Conservation (phyloP, 23 tunicate genomes). For the Ascidia mentula region DNA sequence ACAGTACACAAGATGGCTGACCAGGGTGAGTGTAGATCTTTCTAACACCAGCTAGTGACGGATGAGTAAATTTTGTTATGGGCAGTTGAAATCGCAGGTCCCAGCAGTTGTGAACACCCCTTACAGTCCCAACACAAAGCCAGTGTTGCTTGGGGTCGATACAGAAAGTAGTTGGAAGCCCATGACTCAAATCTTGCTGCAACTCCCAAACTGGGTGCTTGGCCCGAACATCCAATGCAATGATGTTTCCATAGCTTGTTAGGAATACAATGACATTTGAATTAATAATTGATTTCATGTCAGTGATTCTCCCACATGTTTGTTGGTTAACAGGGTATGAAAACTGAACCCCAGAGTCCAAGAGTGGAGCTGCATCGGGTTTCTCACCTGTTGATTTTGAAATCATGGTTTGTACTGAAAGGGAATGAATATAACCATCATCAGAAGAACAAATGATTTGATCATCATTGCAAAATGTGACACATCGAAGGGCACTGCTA, state of each 20-base stretch:
- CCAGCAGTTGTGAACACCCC: conserved; percentile 83
- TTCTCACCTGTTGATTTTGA: conserved; percentile 32
- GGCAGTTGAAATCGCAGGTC: conserved; percentile 88
- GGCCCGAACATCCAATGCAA: conserved; percentile 56
- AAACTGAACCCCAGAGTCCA: conserved; percentile 17
- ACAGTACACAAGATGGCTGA: conserved; percentile 61
- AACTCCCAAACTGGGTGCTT: conserved; percentile 48
- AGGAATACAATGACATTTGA: conserved; percentile 45
- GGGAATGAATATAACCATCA: conserved; percentile 47
- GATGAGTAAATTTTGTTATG: conserved; percentile 69
- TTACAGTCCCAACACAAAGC: conserved; percentile 79
- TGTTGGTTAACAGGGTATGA: conserved; percentile 27
- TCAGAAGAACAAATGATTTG: conserved; percentile 60
- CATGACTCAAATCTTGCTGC: conserved; percentile 62
- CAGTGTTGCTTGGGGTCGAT: conserved; percentile 80
- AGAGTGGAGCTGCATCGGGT: conserved; percentile 31
- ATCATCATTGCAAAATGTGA: conserved; percentile 67
- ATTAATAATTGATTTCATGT: conserved; percentile 45
- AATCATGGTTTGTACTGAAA: conserved; percentile 53
- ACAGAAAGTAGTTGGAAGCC: conserved; percentile 77
- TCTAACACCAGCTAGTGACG: conserved; percentile 56
- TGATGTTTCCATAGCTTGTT: conserved; percentile 68
- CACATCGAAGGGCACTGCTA: conserved; percentile 44
- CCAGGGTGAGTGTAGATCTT: conserved; percentile 56
- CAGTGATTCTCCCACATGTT: conserved; percentile 51